These are phyloP conservation scores for Oligia strigilis DNA, from an alignment of 2,888 invertebrate genomes.

Conservation along the genomic window DNA sequence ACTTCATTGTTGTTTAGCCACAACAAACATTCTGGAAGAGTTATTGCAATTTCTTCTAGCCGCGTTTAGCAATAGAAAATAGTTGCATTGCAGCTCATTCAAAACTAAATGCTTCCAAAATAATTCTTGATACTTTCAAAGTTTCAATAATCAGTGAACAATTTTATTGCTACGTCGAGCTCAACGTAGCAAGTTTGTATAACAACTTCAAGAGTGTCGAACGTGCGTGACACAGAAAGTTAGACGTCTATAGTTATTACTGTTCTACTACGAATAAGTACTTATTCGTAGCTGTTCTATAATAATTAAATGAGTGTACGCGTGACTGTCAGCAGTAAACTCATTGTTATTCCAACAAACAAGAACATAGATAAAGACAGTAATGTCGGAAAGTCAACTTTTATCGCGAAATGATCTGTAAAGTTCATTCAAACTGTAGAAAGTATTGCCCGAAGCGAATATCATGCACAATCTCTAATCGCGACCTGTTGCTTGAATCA, in stretches of 20 bases:
- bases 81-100: not conserved
- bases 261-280: not conserved
- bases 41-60: not conserved
- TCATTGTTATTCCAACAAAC: slow-evolving; percentile 52
- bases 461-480: slow-evolving; percentile 53
- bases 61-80: slow-evolving; percentile 6
- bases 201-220: slow-evolving; percentile 4
- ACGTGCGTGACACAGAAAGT: slow-evolving; percentile 26
- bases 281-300: slow-evolving; percentile 1
- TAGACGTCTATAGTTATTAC: slow-evolving; percentile 11
- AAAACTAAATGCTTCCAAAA: not conserved
- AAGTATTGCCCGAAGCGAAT: slow-evolving; percentile 51
- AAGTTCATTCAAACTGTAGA: slow-evolving; percentile 56
- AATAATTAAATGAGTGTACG: slow-evolving; percentile 29
- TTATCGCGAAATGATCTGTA: slow-evolving; percentile 51
- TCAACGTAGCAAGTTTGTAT: not conserved
- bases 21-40: slow-evolving; percentile 24
- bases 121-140: slow-evolving; percentile 1
- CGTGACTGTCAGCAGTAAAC: slow-evolving; percentile 41
- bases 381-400: slow-evolving; percentile 39
- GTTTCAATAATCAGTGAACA: not conserved
- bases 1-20: slow-evolving; percentile 58
- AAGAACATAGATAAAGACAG: slow-evolving; percentile 43
- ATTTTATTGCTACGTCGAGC: not conserved
- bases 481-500: slow-evolving; percentile 74